Conservation (phyloP, 1,140 invertebrate species). For the Nasonia longicornis region DNA sequence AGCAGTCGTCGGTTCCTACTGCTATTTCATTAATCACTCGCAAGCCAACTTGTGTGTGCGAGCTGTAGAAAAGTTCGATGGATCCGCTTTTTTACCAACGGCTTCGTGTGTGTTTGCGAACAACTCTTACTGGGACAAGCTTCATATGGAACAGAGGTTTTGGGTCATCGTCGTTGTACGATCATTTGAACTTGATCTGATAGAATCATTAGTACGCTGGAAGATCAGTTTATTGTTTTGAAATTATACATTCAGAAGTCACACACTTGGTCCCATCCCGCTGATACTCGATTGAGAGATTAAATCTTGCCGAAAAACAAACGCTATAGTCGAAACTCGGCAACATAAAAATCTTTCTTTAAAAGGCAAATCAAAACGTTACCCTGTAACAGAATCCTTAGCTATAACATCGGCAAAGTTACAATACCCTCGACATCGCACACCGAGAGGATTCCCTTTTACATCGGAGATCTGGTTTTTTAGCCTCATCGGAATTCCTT, state of each 20-base stretch:
- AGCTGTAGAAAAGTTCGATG: not conserved
- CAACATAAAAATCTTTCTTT: conserved; percentile 17
- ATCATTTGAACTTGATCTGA: no score
- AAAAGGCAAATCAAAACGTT: conserved; percentile 17
- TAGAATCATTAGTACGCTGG: no score
- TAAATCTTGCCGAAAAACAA: no score
- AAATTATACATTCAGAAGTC: no score
- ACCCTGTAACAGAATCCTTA: conserved; percentile 6
- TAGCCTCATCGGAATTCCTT: not conserved
- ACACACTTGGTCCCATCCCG: no score
- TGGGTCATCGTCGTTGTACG: no score
- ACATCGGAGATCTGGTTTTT: not conserved
- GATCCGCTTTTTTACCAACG: not conserved
- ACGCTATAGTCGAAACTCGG: not conserved
- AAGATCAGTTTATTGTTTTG: no score
- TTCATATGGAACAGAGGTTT: not conserved
- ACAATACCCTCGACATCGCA: not conserved
- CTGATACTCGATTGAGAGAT: no score
- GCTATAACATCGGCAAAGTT: conserved; percentile 26
- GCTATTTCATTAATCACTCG: conserved; percentile 21
- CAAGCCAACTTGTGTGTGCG: not conserved
- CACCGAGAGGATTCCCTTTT: not conserved
- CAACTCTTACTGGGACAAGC: no score
- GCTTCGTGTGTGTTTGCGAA: not conserved
- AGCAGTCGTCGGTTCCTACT: not conserved